Conservation (phyloP, 2,113 vertebrate species). For the Amblyopsis rosae region DNA sequence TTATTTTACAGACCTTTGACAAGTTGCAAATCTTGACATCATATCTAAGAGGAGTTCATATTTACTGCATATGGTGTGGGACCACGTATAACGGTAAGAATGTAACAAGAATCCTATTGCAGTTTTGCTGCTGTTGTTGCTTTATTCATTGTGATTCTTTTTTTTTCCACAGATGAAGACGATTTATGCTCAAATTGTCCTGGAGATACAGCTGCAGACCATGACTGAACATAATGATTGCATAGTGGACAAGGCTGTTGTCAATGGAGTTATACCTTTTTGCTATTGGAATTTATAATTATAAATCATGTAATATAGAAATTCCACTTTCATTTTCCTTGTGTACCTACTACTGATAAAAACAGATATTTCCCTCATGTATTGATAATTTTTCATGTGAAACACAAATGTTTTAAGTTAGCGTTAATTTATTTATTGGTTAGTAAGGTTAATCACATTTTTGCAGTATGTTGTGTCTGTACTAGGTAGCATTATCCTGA, state of each 20-base stretch:
- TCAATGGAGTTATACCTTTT: slow-evolving; percentile 2
- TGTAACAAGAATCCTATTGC: background rate
- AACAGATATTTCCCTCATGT: background rate
- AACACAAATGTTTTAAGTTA: slow-evolving; percentile 29
- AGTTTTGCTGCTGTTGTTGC: background rate
- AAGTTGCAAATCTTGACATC: slow-evolving; percentile 87
- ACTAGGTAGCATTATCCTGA: too few species aligned
- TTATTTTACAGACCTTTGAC: slow-evolving; percentile 79
- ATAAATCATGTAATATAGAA: background rate
- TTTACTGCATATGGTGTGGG: slow-evolving; percentile 97
- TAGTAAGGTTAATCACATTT: background rate
- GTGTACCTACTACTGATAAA: background rate
- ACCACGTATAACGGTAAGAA: slow-evolving; percentile 88
- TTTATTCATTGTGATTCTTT: background rate
- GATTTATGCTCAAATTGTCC: slow-evolving; percentile 89
- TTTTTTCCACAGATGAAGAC: slow-evolving; percentile 81
- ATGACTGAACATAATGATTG: slow-evolving; percentile 69
- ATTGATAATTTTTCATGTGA: slow-evolving; percentile 24
- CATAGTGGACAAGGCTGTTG: background rate
- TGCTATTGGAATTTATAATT: background rate
- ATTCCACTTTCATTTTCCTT: background rate
- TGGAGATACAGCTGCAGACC: slow-evolving; percentile 87
- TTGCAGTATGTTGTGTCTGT: too few species aligned
- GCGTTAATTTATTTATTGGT: background rate
- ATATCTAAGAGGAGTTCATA: slow-evolving; percentile 87